Conservation (phyloP, 2,113 vertebrate species). For the Empidonax traillii region DNA sequence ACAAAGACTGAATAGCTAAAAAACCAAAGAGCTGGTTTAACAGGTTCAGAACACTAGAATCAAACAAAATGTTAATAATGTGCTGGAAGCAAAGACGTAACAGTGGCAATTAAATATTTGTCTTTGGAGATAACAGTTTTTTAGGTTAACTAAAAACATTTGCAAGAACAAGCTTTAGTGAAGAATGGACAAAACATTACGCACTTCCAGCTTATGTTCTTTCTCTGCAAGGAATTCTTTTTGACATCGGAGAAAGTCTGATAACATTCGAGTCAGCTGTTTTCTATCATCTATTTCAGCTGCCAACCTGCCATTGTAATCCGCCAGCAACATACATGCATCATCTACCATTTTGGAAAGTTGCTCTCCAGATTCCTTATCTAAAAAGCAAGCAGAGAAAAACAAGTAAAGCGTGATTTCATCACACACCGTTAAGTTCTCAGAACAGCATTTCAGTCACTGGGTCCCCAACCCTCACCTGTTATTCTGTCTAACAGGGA, state of each 20-base stretch:
- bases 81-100: neutral
- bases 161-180: constrained; percentile 46
- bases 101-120: neutral
- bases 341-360: constrained; percentile 88
- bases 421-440: neutral
- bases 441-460: neutral
- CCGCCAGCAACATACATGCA: constrained; percentile 96
- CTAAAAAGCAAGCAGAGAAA: constrained; percentile 60
- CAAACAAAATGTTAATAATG: neutral
- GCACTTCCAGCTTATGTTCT: constrained; percentile 98
- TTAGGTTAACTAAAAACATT: constrained; percentile 42
- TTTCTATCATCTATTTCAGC: constrained; percentile 98
- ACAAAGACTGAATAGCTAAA: neutral
- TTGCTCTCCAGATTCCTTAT: constrained; percentile 81
- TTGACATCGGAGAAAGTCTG: constrained; percentile 93
- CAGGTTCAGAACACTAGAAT: neutral
- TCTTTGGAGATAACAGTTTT: constrained; percentile 19
- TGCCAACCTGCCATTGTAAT: constrained; percentile 97
- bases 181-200: constrained; percentile 78
- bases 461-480: constrained; percentile 75
- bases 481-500: constrained; percentile 94
- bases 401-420: constrained; percentile 17
- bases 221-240: constrained; percentile 95
- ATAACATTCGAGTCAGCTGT: constrained; percentile 92
- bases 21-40: neutral